These are phyloP conservation scores for Incurvaria masculella DNA, from an alignment of 2,888 invertebrate species.

Conservation along the genomic window DNA sequence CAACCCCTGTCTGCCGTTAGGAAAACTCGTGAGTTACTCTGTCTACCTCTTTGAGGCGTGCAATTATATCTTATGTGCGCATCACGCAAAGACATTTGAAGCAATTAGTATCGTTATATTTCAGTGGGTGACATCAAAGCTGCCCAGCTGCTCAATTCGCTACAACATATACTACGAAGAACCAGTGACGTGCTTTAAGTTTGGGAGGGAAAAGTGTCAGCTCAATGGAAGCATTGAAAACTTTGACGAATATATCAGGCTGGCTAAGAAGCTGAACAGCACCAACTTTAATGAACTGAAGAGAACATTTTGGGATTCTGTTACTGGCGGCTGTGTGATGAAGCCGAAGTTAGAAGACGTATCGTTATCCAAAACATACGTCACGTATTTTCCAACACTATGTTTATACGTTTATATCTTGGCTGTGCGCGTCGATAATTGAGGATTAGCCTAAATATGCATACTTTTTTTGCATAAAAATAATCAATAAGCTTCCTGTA, in stretches of 20 bases:
- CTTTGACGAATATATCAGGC: conserved; percentile 1
- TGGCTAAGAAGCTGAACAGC: conserved; percentile 1
- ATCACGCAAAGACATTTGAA: no score
- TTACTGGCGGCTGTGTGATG: no score
- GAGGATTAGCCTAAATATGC: no score
- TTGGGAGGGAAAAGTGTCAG: conserved; percentile 1
- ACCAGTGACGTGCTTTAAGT: conserved; percentile 4
- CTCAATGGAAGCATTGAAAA: conserved; percentile 2
- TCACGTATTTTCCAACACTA: no score
- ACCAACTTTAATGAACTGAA: conserved; percentile 1
- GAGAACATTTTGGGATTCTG: conserved; percentile 3
- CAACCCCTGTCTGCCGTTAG: no score
- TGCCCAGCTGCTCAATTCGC: conserved; percentile 1
- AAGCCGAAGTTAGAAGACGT: no score
- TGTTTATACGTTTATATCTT: no score
- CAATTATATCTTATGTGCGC: no score
- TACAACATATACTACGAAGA: neutral
- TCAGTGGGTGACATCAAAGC: conserved; percentile 2
- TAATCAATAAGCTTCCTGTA: no score
- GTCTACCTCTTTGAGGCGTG: conserved; percentile 1
- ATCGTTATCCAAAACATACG: no score
- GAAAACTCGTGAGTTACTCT: conserved; percentile 61
- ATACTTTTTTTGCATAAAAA: no score
- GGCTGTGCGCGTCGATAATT: no score
- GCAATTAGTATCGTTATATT: conserved; percentile 3